A percentile compares a stretch with the other conserved stretches of the same genome.
These are phyloP conservation scores for Nesospiza acunhae DNA, from an alignment of 2,113 vertebrate genomes.

Conservation along the genomic window DNA sequence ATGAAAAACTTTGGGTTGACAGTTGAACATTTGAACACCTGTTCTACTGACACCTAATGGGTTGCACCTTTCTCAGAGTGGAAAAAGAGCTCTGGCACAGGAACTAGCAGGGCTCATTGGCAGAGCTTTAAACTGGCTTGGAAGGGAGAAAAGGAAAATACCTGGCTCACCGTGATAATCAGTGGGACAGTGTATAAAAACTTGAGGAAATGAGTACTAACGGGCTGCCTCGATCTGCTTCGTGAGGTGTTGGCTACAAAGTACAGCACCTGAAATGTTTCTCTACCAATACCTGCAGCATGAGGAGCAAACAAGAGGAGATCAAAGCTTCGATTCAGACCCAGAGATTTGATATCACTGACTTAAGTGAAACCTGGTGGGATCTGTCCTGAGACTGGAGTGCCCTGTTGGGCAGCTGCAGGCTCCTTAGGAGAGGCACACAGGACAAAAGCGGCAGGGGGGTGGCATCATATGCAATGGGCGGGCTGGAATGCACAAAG, in stretches of 20 bases:
- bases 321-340: background rate
- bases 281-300: background rate
- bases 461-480: background rate
- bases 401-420: background rate
- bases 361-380: background rate
- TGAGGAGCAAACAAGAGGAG: background rate
- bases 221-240: background rate
- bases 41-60: background rate
- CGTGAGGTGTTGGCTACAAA: background rate
- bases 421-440: background rate
- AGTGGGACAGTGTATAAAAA: background rate
- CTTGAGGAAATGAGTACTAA: accelerated
- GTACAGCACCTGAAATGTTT: background rate
- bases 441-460: background rate
- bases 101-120: background rate
- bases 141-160: background rate
- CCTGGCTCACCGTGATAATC: accelerated
- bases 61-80: background rate
- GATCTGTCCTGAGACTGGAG: background rate
- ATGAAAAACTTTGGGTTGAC: background rate
- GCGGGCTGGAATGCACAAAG: background rate
- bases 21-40: accelerated
- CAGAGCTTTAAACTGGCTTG: background rate
- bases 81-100: background rate
- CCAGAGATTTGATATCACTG: background rate